A percentile compares a stretch with the other conserved stretches of the same genome.
These are phyloP conservation scores for Antechinus stuartii DNA, from an alignment of 2,113 vertebrate species.

Conservation along the genomic window DNA sequence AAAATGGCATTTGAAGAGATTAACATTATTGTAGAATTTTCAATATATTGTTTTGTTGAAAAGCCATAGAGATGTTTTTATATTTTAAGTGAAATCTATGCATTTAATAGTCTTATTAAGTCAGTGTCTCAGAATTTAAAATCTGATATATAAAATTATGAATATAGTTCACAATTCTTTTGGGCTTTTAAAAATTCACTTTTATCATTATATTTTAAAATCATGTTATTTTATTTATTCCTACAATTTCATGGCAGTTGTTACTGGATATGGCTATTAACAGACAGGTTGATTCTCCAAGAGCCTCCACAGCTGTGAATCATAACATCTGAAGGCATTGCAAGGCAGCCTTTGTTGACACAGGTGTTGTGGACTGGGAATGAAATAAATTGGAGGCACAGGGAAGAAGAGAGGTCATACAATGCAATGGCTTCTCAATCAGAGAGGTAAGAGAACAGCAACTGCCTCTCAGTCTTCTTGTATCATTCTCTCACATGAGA, in stretches of 20 bases:
- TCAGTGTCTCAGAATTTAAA: background rate
- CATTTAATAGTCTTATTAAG: background rate
- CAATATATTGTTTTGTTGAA: background rate
- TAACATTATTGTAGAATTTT: background rate
- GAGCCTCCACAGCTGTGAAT: too few relatives aligned
- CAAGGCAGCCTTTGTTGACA: too few relatives aligned
- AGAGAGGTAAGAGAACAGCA: too few relatives aligned
- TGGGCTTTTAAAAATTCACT: background rate
- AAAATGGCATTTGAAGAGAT: background rate
- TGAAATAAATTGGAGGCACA: too few relatives aligned
- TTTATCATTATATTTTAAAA: background rate
- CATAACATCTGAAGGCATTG: too few relatives aligned
- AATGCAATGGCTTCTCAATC: too few relatives aligned
- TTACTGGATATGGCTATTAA: too few relatives aligned
- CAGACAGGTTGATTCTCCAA: too few relatives aligned
- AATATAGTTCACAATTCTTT: background rate
- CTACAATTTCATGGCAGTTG: background rate
- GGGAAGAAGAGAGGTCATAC: too few relatives aligned
- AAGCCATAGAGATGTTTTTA: background rate
- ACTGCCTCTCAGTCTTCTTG: too few relatives aligned
- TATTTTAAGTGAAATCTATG: background rate
- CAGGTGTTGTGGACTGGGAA: too few relatives aligned
- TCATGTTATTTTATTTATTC: background rate
- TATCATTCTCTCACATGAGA: too few relatives aligned
- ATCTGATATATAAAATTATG: background rate